Conservation (phyloP, 1,140 invertebrate species). For the Colletes latitarsis region DNA sequence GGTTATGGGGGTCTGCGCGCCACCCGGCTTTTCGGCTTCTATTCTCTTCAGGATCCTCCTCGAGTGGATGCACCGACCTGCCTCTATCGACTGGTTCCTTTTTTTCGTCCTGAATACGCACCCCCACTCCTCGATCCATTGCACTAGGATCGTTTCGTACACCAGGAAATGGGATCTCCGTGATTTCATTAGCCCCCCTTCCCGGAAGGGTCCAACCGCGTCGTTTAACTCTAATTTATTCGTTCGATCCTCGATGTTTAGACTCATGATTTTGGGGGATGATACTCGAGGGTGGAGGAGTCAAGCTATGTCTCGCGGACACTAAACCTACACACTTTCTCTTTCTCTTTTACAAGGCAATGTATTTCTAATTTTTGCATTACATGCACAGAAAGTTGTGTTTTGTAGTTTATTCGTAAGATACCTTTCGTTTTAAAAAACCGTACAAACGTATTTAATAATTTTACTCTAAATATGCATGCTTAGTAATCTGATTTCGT, state of each 20-base stretch:
- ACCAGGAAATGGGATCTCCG: slow-evolving; percentile 12
- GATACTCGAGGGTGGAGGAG: neutral
- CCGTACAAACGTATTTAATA: too few relatives aligned
- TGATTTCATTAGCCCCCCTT: slow-evolving; percentile 7
- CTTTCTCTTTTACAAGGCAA: too few relatives aligned
- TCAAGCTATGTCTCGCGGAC: too few relatives aligned
- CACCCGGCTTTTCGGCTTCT: slow-evolving; percentile 67
- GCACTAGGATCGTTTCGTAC: too few relatives aligned
- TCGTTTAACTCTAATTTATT: slow-evolving; percentile 10
- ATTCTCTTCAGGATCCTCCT: slow-evolving; percentile 45
- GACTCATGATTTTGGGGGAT: neutral
- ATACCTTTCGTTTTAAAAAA: too few relatives aligned
- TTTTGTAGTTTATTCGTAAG: too few relatives aligned
- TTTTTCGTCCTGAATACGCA: neutral
- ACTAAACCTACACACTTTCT: too few relatives aligned
- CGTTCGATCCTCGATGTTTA: slow-evolving; percentile 14
- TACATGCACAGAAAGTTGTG: too few relatives aligned
- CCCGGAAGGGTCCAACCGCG: neutral
- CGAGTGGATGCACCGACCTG: slow-evolving; percentile 50
- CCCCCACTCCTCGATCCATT: too few relatives aligned
- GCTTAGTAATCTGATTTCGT: too few relatives aligned
- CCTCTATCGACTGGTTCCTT: neutral
- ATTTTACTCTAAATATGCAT: too few relatives aligned
- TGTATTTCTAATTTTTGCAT: too few relatives aligned
- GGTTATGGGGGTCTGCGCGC: slow-evolving; percentile 66